Base-by-base conservation (phyloP, 2,888 invertebrate species). In the Leptarthrus brevirostris region DNA sequence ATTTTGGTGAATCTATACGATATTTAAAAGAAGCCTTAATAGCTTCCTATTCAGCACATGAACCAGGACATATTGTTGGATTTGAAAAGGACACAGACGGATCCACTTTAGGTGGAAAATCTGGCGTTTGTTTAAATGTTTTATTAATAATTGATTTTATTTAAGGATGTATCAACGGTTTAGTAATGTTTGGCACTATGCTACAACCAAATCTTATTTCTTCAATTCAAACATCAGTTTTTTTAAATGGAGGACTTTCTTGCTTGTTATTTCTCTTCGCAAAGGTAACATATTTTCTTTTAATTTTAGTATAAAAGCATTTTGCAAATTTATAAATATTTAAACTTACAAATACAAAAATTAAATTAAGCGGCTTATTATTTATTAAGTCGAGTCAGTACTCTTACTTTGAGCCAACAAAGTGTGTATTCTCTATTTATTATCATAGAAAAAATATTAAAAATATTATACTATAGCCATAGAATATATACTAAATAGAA, bases 201-300 rank as follows among this genome's bases (percentile, higher is more conserved):
- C 74, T 83, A 58, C 14, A 76, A 36, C 80, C 81, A 56, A 81
- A 81, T 53, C 78, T 80, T 47, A 77, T 84, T 0, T 79, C 80
- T 47, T 82, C 85, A 1, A 74, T 85, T 14, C 83, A 83, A 75
- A 80, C 82, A 2, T 81, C 86, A 6, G 81, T 83, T 16, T 78
- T 80, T 3, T 79, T 85, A 6, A 81, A 80, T 20, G 92, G 92
- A 0, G 92, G 92, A 0, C 86, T 90, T 0, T 88, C 90, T 6
- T 85, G 90, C 54, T 86, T 92, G 79, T 83, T 92, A 1, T 91
- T 89, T 77, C 84, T 92, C 0, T 91, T 90, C 79, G 92, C 92
- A 0, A 87, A 91, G 83, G 91, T 91, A 79, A 82, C 79, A 14
- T 34, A 0, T 56, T 1, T n/a, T n/a, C n/a, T n/a, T n/a, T n/a